Evolutionary conservation across 2,888 invertebrate species (phyloP), one percentile per base, ranked within the genome.

Genomic region (Spilosoma lubricipeda): DNA sequence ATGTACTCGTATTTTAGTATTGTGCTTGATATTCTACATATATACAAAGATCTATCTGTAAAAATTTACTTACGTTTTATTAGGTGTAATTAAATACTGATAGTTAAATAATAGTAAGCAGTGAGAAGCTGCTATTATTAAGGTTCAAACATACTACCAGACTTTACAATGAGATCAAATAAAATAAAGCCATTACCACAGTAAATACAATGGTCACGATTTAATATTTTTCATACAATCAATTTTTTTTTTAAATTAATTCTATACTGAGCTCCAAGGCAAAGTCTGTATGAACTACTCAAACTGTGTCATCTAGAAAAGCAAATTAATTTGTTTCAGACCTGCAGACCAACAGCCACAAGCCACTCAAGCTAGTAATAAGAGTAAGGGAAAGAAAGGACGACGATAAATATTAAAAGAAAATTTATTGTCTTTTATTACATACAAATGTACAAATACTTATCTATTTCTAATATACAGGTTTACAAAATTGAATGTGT

Each of bases 321-420:
- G 7, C 13, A 15, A 30, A 30, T 70, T 70, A 72, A 45, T 79
- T 87, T 88, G 75, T 90, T 91, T 56, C 89, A 96, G 96, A 84
- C 95, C 95, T 59, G 92, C 91, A 66, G 96, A 96, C 74, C 95
- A 95, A 82, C 95, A 93, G 77, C 93, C 93, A 4, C 96, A 95
- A 81, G 80, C 90, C 15, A 84, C 91, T 45, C 95, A 94, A 86
- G 86, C 91, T 2, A 90, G 87, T 76, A 91, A 82, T 80, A 95
- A 96, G 81, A 90, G 88, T 78, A 96, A 96, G 87, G 95, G 95
- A 67, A 96, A 96, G 85, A 96, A 96, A 86, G 95, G 95, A 78
- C 90, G 96, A 65, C 91, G 96, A 90, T 96, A 92, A 92, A 76
- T 77, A 74, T 79, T 79, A 52, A 74, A 77, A 74, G 27, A 64